Percentiles rank a stretch among this genome's conserved stretches.
phyloP scores from a whole-genome alignment of 2,888 invertebrate species.

The Horisme vitalbata region DNA sequence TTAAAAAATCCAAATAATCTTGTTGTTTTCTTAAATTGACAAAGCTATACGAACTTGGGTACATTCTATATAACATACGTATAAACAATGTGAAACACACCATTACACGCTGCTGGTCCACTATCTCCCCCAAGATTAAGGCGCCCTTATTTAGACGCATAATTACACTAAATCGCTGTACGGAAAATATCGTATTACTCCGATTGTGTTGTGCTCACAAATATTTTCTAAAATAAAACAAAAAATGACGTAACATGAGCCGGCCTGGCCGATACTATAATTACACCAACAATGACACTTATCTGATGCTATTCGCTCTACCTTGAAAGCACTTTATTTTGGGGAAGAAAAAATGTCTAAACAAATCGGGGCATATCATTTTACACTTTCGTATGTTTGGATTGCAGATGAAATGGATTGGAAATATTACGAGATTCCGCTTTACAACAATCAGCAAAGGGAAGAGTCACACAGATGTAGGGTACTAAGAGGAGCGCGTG shows the following conservation, averaged over 20 bases:
- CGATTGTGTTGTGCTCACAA: constrained; percentile 48
- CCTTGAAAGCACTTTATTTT: constrained; percentile 39
- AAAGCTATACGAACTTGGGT: background rate
- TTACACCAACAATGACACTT: constrained; percentile 65
- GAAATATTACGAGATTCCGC: background rate
- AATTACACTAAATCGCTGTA: constrained; percentile 63
- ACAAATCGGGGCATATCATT: constrained; percentile 20
- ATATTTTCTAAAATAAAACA: constrained; percentile 45
- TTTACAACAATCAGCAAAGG: no score
- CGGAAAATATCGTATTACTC: constrained; percentile 63
- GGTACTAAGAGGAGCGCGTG: no score
- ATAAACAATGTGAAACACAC: constrained; percentile 15
- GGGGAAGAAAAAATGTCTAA: constrained; percentile 27
- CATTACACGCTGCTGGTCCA: constrained; percentile 25
- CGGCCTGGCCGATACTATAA: constrained; percentile 58
- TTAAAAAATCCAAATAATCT: no score
- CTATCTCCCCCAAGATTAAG: constrained; percentile 23
- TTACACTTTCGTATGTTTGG: constrained; percentile 31
- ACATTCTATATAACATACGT: background rate
- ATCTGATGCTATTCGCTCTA: constrained; percentile 50
- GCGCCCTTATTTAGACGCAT: constrained; percentile 22
- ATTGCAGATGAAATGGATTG: background rate
- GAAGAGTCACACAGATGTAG: no score
- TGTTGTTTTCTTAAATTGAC: no score
- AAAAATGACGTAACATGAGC: constrained; percentile 50